Evolutionary conservation across 2,888 invertebrate genomes (phyloP), one percentile per base, ranked within the genome.

Genomic region (Augochlorella aurata): DNA sequence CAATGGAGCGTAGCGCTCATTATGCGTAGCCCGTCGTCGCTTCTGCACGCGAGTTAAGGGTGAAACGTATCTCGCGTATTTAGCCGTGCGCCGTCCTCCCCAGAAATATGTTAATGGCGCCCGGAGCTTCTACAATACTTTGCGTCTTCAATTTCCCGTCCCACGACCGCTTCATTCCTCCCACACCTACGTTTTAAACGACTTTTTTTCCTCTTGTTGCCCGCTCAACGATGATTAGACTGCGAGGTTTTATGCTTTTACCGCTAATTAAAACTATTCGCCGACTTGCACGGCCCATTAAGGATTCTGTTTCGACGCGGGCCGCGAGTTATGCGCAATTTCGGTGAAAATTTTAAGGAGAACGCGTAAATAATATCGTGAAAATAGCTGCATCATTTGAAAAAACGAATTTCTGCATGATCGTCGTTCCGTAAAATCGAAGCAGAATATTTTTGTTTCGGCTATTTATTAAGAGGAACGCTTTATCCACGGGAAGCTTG

Each of bases 1-100:
- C 79, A 81, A 81, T 85, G 74, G 63, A 66, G 52, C 67, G 63
- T 50, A 81, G 77, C 77, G 66, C 82, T 85, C 77, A 79, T 85
- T 85, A 85, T 74, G 77, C 79, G 79, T 71, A 24, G 21, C 52
- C n/a, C 72, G 69, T 75, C 69, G 69, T 73, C 69, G 83, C 73
- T 78, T 61, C 72, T 47, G 66, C 52, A 21, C 49, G 58, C 58
- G 68, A 73, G 74, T 75, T 83, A 79, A 81, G 73, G 76, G 54
- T 58, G 63, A 63, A 54, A 54, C 74, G 54, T 71, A 38, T 49
- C 72, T 38, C 21, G 66, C 49, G 47, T 69, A 69, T 78, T 73
- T 78, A 72, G 45, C 63, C n/a, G 14, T 24, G 47, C 54, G 49
- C 21, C 16, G 14, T 38, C 38, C 5, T 5, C 49, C 5, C 18